Base-by-base conservation (phyloP, 2,113 vertebrate species). In the Electrona antarctica region DNA sequence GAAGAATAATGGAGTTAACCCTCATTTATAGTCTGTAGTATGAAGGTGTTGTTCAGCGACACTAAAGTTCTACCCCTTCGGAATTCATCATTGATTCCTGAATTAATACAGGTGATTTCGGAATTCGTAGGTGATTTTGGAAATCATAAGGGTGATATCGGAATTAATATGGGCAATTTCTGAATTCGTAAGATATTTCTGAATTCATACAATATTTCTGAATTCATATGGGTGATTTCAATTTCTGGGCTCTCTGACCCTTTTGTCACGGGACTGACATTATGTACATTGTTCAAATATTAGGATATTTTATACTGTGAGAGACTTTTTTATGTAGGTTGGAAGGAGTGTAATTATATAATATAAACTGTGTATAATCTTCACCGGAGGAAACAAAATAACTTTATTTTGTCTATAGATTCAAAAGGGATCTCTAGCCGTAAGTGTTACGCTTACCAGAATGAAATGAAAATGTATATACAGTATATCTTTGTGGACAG, bases 271-370 rank as follows among this genome's bases (percentile, higher is more conserved):
- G 49, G 49, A 29, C 14, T 62, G 51, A 47, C 2, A 7, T n/a
- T 60, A 59, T 73, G 13, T 29, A 64, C 49, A 33, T 60, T 69
- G 5, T 41, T 47, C 48, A 54, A 55, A 64, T 41, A 41, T 60
- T 49, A 71, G 49, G 76, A 87, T 74, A 82, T 71, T 67, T 68
- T 76, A 74, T 84, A 89, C 83, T 89, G 88, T 90, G 84, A 87
- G 74, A 78, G 28, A 74, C 59, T 74, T 82, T 80, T 80, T 65
- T 77, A 66, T 76, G 67, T 79, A 49, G 55, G 61, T 74, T 21
- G 9, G 28, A 58, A 45, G 62, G 65, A 49, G 55, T 80, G 59
- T 41, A 41, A 4, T 33, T 41, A 41, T 41, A 41, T 41, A 41
- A 41, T 41, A 41, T 64, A 54, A 68, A 68, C 33, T 77, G 79